phyloP scores from a whole-genome alignment of 2,888 invertebrate species.

The Isoperla grammatica region DNA sequence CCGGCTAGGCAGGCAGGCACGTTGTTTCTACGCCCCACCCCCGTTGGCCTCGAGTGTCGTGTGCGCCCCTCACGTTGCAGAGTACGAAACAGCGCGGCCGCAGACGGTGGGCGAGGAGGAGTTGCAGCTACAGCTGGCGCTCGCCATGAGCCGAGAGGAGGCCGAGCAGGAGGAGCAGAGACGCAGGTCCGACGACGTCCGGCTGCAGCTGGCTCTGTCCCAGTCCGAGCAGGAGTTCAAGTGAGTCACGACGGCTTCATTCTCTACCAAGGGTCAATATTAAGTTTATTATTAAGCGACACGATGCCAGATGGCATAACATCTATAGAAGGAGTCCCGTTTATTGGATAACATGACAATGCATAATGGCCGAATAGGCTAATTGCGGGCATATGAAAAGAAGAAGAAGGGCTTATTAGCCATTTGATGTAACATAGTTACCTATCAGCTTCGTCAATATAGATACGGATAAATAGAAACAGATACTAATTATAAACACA shows the following conservation, averaged over 20 bases:
- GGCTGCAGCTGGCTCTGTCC: conserved; percentile 89
- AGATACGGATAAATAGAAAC: no score
- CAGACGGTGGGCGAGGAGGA: conserved; percentile 98
- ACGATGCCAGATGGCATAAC: no score
- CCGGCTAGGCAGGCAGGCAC: not conserved
- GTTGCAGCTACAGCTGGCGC: conserved; percentile 92
- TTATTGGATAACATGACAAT: no score
- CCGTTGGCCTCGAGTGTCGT: conserved; percentile 1
- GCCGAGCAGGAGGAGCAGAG: conserved; percentile 95
- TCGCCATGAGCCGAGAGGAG: conserved; percentile 98
- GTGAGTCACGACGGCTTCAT: conserved; percentile 50
- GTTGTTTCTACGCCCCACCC: conserved; percentile 8
- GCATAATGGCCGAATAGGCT: no score
- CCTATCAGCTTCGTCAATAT: no score
- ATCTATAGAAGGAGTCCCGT: no score
- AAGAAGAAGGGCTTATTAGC: no score
- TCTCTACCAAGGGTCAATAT: no score
- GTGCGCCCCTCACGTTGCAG: conserved; percentile 43
- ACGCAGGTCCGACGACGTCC: conserved; percentile 90
- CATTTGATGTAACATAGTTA: no score
- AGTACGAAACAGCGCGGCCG: conserved; percentile 90
- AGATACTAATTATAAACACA: no score
- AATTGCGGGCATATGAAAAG: no score
- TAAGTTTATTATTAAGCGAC: no score
- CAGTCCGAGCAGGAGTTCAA: conserved; percentile 92